These are phyloP conservation scores for Malurus elegans DNA, from an alignment of 2,113 vertebrate species.

Conservation along the genomic window DNA sequence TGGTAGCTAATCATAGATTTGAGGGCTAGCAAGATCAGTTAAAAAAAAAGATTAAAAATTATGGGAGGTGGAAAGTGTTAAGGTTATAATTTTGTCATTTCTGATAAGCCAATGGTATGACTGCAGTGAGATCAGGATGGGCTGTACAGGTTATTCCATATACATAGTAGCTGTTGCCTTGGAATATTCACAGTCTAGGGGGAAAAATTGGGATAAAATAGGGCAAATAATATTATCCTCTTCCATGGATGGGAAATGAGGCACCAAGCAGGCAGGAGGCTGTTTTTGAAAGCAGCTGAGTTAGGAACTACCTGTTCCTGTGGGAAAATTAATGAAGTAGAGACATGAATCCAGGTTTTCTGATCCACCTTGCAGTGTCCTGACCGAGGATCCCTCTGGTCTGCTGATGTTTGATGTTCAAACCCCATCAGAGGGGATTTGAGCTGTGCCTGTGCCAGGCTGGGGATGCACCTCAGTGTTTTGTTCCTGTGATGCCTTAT, in stretches of 20 bases:
- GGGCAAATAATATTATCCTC: background rate
- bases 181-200: fast-evolving
- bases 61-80: fast-evolving
- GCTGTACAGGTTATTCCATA: fast-evolving
- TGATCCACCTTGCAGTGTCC: fast-evolving
- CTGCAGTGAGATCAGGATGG: background rate
- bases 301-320: background rate
- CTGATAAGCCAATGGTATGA: background rate
- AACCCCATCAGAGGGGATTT: fast-evolving
- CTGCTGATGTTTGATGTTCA: background rate
- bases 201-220: background rate
- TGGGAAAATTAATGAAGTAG: background rate
- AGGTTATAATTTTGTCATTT: background rate
- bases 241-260: background rate
- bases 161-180: fast-evolving
- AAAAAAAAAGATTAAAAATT: background rate
- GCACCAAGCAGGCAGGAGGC: background rate
- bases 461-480: fast-evolving
- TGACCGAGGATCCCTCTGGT: background rate
- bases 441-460: background rate
- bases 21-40: background rate
- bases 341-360: background rate
- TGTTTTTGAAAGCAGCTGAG: background rate
- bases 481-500: background rate
- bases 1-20: background rate